Base-by-base conservation (phyloP, 2,888 invertebrate species). In the Trissolcus brochymenae region DNA sequence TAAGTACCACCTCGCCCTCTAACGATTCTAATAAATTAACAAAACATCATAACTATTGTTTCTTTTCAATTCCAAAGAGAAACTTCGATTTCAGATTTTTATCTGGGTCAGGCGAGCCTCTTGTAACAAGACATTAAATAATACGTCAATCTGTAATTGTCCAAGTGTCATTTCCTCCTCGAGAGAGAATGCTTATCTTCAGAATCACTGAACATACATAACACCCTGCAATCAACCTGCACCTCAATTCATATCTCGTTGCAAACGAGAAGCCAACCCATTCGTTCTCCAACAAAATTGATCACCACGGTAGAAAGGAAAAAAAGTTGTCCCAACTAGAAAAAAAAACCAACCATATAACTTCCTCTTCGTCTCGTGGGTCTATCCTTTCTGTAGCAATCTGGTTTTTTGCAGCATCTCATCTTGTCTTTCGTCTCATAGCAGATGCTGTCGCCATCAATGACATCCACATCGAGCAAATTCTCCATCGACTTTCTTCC, bases 401-500 rank as follows among this genome's bases (percentile, higher is more conserved):
- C 84, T 11, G 74, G 64, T 57, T 76, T 80, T 25, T 74, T 81
- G 65, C 81, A 84, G n/a, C 76, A 78, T n/a, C 81, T 80, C 35
- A 82, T 81, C 29, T 84, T 87, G 0, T 80, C 82, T n/a, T 78
- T 68, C 35, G 83, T 83, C 6, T 85, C 85, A 65, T 85, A 86
- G 6, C 73, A 67, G 53, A 76, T 73, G 25, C 76, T 76, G 19
- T 66, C 78, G 4, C 60, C 75, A 13, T 87, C 87, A 0, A 67
- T 66, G 0, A 80, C 51, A 3, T 86, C 84, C 4, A 85, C 87
- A 7, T 89, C 92, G 79, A 92, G 84, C 79, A 94, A 90, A 88
- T 94, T 94, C 87, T 94, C 94, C 93, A 94, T 93, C 0, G 94
- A 94, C 79, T 93, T 91, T 53, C 94, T 90, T n/a, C 91, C 91